A percentile compares a stretch with the other conserved stretches of the same genome.
Conservation (phyloP, 2,113 vertebrate species). For the Illadopsis cleaveri region DNA sequence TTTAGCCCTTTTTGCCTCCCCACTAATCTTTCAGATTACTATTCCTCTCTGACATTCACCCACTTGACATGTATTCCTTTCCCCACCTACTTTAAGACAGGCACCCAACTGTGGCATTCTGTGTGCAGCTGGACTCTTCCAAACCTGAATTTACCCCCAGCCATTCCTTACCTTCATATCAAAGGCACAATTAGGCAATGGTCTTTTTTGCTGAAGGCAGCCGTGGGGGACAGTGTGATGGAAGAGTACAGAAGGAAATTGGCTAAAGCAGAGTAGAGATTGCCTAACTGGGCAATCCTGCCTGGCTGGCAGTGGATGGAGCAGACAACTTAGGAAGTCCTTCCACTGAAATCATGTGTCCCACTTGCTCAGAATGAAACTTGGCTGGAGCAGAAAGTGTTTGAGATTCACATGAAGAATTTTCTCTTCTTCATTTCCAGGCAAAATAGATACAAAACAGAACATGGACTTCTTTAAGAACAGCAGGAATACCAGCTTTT, state of each 20-base stretch:
- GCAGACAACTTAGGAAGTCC: background rate
- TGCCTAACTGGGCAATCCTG: conserved; percentile 31
- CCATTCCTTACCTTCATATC: background rate
- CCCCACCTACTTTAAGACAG: background rate
- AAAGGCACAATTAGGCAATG: background rate
- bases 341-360: background rate
- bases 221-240: background rate
- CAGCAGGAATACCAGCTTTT: background rate
- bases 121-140: background rate
- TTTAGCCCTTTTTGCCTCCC: background rate
- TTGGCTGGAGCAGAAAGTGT: background rate
- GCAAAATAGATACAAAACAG: background rate
- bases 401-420: background rate
- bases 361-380: conserved; percentile 12
- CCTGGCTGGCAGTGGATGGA: background rate
- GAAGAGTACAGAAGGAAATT: background rate
- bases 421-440: conserved; percentile 52
- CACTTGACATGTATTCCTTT: background rate
- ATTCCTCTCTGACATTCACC: background rate
- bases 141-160: background rate
- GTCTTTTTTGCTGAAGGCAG: background rate
- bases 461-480: background rate
- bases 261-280: background rate
- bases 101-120: background rate
- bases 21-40: background rate